Conservation (phyloP, 2,113 vertebrate species). For the Pygoscelis antarcticus region DNA sequence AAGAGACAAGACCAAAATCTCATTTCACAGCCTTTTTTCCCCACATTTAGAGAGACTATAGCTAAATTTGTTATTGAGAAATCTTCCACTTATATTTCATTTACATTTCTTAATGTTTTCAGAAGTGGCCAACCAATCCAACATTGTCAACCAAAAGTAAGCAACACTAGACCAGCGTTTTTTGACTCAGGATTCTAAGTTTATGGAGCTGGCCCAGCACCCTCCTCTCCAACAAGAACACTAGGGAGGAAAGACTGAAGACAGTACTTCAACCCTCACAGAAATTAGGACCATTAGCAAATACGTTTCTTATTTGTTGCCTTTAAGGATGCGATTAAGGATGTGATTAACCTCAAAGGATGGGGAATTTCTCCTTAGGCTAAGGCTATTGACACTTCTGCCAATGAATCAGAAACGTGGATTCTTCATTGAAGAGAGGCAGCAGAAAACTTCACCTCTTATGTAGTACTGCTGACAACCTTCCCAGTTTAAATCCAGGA, state of each 20-base stretch:
- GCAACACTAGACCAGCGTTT: fast-evolving
- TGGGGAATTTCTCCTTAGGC: background rate
- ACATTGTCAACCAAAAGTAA: background rate
- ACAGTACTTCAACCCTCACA: background rate
- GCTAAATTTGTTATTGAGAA: background rate
- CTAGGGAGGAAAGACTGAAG: background rate
- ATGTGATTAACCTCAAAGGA: background rate
- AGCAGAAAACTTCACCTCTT: background rate
- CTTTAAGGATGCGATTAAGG: background rate
- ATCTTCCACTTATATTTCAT: background rate
- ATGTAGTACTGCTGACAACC: background rate
- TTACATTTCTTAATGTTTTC: background rate
- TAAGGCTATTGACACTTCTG: background rate
- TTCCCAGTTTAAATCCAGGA: background rate
- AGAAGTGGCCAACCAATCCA: background rate
- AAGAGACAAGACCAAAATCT: background rate
- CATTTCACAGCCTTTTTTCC: background rate
- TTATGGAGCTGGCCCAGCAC: background rate
- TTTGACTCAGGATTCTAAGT: background rate
- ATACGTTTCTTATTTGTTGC: background rate
- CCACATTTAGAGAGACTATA: background rate
- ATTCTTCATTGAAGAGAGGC: background rate
- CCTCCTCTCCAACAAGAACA: background rate
- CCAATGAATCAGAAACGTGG: background rate
- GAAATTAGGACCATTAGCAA: background rate